phyloP scores from a whole-genome alignment of 2,113 vertebrate species.

The Limnothrissa miodon region DNA sequence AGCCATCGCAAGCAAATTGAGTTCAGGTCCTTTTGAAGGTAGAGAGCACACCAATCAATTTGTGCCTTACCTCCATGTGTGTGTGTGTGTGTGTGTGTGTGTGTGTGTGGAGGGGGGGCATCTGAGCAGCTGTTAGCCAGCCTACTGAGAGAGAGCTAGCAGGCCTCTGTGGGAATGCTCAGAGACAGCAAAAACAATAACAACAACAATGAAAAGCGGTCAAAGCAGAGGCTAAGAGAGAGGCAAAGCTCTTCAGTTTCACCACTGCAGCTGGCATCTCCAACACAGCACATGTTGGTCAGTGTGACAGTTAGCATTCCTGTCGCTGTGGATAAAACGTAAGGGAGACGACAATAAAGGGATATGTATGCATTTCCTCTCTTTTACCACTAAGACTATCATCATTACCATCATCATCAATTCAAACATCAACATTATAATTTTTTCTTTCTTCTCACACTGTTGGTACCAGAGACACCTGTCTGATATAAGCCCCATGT shows the following conservation, averaged over 20 bases:
- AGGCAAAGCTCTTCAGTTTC: neutral
- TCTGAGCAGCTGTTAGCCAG: neutral
- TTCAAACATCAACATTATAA: neutral
- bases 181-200: neutral
- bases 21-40: conserved; percentile 78
- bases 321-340: neutral
- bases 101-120: neutral
- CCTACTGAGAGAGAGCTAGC: neutral
- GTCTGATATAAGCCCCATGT: neutral
- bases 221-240: neutral
- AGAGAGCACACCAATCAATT: conserved; percentile 78
- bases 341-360: too few species aligned
- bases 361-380: too few species aligned
- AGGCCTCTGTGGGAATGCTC: conserved; percentile 2
- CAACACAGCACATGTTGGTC: neutral
- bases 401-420: neutral
- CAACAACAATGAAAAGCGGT: neutral
- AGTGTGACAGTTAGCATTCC: neutral
- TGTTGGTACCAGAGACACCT: neutral
- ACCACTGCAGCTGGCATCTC: neutral
- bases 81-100: neutral
- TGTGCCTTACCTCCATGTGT: conserved; percentile 67
- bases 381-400: neutral
- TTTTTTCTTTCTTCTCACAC: neutral
- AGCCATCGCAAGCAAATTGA: conserved; percentile 80